A percentile compares a stretch with the other conserved stretches of the same genome.
These are phyloP conservation scores for Nomada hirtipes DNA, from an alignment of 2,888 invertebrate genomes.

Conservation along the genomic window DNA sequence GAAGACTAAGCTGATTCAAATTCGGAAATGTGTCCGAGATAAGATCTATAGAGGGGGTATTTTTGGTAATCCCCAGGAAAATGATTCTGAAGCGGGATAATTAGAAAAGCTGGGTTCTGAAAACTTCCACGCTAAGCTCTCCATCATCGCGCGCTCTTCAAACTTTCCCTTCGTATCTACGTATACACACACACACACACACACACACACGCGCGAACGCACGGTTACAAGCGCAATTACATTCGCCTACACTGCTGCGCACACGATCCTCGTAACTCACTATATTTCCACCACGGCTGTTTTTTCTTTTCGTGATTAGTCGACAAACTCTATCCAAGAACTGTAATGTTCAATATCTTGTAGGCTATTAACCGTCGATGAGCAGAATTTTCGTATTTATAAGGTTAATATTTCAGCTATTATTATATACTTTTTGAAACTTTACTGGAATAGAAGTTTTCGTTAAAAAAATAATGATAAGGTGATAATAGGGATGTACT, in stretches of 20 bases:
- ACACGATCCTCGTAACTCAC: background rate
- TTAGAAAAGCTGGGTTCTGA: constrained; percentile 13
- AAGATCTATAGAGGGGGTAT: background rate
- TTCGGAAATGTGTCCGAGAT: background rate
- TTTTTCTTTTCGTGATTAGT: background rate
- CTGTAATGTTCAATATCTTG: too few relatives aligned
- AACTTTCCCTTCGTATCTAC: constrained; percentile 1
- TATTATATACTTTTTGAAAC: too few relatives aligned
- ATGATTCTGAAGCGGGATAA: constrained; percentile 3
- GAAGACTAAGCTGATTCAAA: background rate
- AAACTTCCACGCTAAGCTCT: constrained; percentile 14
- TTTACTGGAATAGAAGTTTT: too few relatives aligned
- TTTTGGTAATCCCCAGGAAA: background rate
- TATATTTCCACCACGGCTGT: too few relatives aligned
- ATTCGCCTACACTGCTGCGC: background rate
- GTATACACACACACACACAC: background rate
- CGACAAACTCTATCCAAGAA: background rate
- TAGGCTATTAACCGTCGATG: too few relatives aligned
- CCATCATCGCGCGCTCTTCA: constrained; percentile 14
- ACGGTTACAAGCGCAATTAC: background rate
- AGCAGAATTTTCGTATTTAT: too few relatives aligned
- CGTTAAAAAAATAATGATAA: too few relatives aligned
- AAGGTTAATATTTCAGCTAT: too few relatives aligned
- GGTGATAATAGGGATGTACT: too few relatives aligned
- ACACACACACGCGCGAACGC: background rate